These are phyloP conservation scores for Leptinotarsa texana DNA, from an alignment of 1,140 invertebrate species.

Conservation along the genomic window DNA sequence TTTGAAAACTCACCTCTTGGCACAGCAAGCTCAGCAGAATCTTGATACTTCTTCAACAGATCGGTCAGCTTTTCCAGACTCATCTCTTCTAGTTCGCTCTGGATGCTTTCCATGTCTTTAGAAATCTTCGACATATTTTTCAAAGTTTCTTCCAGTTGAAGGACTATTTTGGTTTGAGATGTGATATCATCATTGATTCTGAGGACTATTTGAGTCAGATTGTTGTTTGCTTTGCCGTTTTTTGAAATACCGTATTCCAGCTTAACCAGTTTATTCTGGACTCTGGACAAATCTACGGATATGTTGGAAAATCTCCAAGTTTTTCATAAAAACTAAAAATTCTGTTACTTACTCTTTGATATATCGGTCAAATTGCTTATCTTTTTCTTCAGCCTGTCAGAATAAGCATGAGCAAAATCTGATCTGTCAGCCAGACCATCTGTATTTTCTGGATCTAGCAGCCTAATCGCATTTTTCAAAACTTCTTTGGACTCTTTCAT, in stretches of 20 bases:
- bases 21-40: slow-evolving; percentile 44
- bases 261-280: slow-evolving; percentile 37
- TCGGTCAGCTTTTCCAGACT: slow-evolving; percentile 57
- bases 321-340: background rate
- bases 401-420: slow-evolving; percentile 43
- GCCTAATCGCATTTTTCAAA: slow-evolving; percentile 63
- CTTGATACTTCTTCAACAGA: slow-evolving; percentile 52
- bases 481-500: slow-evolving; percentile 68
- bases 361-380: slow-evolving; percentile 43
- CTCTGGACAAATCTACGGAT: slow-evolving; percentile 37
- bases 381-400: slow-evolving; percentile 44
- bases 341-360: slow-evolving; percentile 35
- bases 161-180: slow-evolving; percentile 17
- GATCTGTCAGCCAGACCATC: slow-evolving; percentile 58
- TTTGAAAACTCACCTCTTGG: slow-evolving; percentile 41
- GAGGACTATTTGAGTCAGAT: slow-evolving; percentile 37
- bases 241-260: slow-evolving; percentile 38
- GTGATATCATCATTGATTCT: slow-evolving; percentile 39
- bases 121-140: slow-evolving; percentile 56
- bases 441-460: slow-evolving; percentile 55
- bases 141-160: slow-evolving; percentile 53
- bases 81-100: slow-evolving; percentile 59
- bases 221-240: slow-evolving; percentile 44
- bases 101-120: slow-evolving; percentile 59
- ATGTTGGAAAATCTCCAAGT: background rate